phyloP scores from a whole-genome alignment of 1,140 invertebrate species.

The Drosophila arizonae region DNA sequence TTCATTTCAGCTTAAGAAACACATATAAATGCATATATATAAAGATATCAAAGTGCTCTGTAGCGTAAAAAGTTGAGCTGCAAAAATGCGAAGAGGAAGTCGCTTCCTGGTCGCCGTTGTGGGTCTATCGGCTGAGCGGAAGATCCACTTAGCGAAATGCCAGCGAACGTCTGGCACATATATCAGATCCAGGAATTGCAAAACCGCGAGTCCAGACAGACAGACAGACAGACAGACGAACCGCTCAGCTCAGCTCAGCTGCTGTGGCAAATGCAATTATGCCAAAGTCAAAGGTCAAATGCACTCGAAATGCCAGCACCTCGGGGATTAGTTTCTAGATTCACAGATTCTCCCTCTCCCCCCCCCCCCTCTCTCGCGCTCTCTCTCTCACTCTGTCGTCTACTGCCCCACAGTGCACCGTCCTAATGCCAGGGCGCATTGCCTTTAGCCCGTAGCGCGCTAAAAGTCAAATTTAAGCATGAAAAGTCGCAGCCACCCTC shows the following conservation, averaged over 20 bases:
- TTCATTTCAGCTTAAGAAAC: conserved; percentile 22
- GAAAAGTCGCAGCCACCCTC: conserved; percentile 37
- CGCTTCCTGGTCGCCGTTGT: conserved; percentile 57
- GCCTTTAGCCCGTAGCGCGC: conserved; percentile 55
- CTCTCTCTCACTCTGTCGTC: neutral
- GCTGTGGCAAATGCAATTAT: conserved; percentile 66
- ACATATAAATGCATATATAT: conserved; percentile 14
- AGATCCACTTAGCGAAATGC: conserved; percentile 47
- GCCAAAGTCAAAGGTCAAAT: conserved; percentile 27
- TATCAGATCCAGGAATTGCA: neutral
- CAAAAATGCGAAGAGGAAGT: conserved; percentile 33
- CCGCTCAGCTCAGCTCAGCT: neutral
- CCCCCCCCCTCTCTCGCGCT: conserved; percentile 25
- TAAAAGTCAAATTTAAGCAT: conserved; percentile 73
- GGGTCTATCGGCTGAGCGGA: conserved; percentile 52
- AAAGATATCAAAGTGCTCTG: conserved; percentile 45
- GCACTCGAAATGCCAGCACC: conserved; percentile 60
- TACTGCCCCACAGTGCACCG: neutral
- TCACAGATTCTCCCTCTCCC: conserved; percentile 24
- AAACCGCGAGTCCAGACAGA: neutral
- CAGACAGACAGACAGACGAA: too few relatives aligned
- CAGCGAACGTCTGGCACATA: conserved; percentile 38
- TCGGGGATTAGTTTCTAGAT: conserved; percentile 39
- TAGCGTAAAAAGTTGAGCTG: conserved; percentile 55
- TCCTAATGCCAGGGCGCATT: conserved; percentile 36